These are phyloP conservation scores for Pocota personata DNA, from an alignment of 2,888 invertebrate species.

Conservation along the genomic window DNA sequence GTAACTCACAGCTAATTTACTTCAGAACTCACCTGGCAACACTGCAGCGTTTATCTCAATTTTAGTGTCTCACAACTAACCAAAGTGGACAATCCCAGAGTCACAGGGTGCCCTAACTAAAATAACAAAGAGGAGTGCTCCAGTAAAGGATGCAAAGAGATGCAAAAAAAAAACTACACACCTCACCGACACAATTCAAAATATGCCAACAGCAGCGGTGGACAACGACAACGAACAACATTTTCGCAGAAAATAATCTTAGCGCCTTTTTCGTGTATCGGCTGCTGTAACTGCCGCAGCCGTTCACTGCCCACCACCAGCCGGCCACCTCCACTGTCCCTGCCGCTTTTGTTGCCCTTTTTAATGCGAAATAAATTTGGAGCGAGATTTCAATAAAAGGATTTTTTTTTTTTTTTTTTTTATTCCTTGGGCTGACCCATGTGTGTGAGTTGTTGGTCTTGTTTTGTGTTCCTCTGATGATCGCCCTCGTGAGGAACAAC, in stretches of 20 bases:
- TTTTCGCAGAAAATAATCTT: conserved; percentile 74
- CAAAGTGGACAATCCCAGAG: conserved; percentile 15
- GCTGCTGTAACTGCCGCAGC: conserved; percentile 59
- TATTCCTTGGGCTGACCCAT: not conserved
- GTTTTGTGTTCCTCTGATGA: conserved; percentile 21
- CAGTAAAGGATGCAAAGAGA: conserved; percentile 10
- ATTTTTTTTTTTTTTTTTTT: conserved; percentile 24
- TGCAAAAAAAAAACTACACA: conserved; percentile 15
- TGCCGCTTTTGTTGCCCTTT: conserved; percentile 37
- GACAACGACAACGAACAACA: conserved; percentile 71
- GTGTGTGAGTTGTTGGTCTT: conserved; percentile 24
- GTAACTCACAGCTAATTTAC: too few species aligned
- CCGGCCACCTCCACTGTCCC: conserved; percentile 29
- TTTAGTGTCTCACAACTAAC: not conserved
- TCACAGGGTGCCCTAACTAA: conserved; percentile 12
- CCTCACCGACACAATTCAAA: conserved; percentile 72
- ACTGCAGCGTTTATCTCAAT: not conserved
- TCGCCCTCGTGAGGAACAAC: conserved; percentile 51
- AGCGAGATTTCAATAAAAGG: conserved; percentile 73
- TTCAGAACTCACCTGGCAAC: conserved; percentile 11
- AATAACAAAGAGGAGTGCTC: conserved; percentile 4
- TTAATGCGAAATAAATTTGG: conserved; percentile 72
- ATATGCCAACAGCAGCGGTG: conserved; percentile 70
- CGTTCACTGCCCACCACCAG: conserved; percentile 28
- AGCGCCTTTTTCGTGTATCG: conserved; percentile 74